phyloP scores from a whole-genome alignment of 2,888 invertebrate genomes.

The Crematogaster levior region DNA sequence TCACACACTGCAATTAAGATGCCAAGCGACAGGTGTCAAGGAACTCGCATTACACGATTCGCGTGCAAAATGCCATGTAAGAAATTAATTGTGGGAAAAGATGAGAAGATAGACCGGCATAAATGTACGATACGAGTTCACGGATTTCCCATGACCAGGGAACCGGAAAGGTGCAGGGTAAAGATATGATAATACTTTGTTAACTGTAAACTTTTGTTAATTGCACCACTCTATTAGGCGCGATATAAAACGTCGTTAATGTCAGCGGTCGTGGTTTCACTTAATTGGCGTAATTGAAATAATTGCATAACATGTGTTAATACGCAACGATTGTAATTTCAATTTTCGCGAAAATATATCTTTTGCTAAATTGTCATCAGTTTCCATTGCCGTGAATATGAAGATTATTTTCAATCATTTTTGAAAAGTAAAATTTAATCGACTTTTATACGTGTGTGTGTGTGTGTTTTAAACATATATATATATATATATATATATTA shows the following conservation, averaged over 20 bases:
- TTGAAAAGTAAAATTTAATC: background rate
- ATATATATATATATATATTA: too few species aligned
- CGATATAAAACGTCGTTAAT: conserved; percentile 16
- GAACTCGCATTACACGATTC: conserved; percentile 18
- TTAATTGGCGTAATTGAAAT: background rate
- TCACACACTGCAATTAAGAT: conserved; percentile 16
- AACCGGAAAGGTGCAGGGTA: conserved; percentile 29
- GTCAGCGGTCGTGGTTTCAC: background rate
- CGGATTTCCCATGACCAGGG: conserved; percentile 40
- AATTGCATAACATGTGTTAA: background rate
- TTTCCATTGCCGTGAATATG: background rate
- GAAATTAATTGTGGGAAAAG: conserved; percentile 53
- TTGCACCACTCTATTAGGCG: conserved; percentile 19
- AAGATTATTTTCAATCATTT: background rate
- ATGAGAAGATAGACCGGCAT: conserved; percentile 38
- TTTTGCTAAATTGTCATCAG: background rate
- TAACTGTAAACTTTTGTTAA: conserved; percentile 42
- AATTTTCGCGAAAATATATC: background rate
- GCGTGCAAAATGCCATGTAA: conserved; percentile 41
- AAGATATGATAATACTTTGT: conserved; percentile 40
- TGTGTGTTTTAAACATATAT: too few species aligned
- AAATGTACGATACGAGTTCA: conserved; percentile 37
- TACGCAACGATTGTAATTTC: background rate
- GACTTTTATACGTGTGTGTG: too few species aligned
- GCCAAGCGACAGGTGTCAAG: conserved; percentile 38